phyloP scores from a whole-genome alignment of 1,140 invertebrate genomes.

The Octopus sinensis region DNA sequence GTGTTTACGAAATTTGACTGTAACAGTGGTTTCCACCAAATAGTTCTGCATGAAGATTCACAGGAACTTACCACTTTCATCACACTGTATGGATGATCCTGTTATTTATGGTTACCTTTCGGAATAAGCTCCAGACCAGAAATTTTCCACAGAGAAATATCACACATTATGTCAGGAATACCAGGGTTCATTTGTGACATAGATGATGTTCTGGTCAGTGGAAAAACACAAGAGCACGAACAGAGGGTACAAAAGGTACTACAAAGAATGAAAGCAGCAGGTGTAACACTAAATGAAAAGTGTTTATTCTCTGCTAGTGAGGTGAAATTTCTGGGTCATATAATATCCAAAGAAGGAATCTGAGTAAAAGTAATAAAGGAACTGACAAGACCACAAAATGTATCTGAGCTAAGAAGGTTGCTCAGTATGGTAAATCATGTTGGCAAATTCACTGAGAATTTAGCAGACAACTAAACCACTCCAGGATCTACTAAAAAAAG shows the following conservation, averaged over 20 bases:
- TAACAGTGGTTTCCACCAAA: slow-evolving; percentile 52
- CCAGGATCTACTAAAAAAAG: slow-evolving; percentile 14
- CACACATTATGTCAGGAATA: not conserved
- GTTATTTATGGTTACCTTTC: slow-evolving; percentile 26
- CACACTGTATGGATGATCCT: slow-evolving; percentile 26
- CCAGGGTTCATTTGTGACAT: not conserved
- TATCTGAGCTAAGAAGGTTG: slow-evolving; percentile 12
- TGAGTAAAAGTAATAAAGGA: not conserved
- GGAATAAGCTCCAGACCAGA: slow-evolving; percentile 29
- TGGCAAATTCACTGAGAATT: not conserved
- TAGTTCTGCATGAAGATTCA: slow-evolving; percentile 16
- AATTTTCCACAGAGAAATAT: slow-evolving; percentile 8
- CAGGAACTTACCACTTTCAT: slow-evolving; percentile 30
- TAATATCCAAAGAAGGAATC: not conserved
- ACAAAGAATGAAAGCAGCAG: not conserved
- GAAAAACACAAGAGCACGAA: not conserved
- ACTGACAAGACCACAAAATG: not conserved
- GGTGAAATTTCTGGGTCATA: not conserved
- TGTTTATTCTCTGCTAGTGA: not conserved
- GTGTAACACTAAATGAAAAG: not conserved
- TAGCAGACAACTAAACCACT: slow-evolving; percentile 5
- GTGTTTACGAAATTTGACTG: slow-evolving; percentile 59
- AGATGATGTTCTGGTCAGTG: not conserved
- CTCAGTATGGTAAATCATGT: slow-evolving; percentile 3
- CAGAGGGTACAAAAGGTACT: not conserved